Conservation (phyloP, 2,797 vertebrate species). For the Pseudomugil gertrudae region DNA sequence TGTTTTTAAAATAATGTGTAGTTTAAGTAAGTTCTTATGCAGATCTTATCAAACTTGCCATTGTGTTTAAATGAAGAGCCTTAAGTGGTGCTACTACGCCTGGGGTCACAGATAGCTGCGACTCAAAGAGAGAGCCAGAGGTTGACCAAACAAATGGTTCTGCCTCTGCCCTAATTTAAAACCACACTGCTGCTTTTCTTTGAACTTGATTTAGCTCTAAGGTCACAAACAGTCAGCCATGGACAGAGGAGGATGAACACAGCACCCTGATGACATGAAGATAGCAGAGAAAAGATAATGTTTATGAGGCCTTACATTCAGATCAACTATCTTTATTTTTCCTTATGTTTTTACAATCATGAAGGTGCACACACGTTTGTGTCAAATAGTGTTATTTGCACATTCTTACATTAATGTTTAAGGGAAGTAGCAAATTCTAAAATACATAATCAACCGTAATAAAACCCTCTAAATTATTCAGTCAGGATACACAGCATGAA, state of each 20-base stretch:
- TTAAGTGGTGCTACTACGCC: constrained; percentile 60
- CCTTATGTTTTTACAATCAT: neutral
- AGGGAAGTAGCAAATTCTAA: neutral
- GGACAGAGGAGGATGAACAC: constrained; percentile 79
- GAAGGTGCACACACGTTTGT: neutral
- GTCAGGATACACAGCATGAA: neutral
- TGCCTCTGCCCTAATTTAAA: constrained; percentile 84
- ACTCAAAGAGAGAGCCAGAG: constrained; percentile 79
- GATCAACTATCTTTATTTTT: constrained; percentile 12
- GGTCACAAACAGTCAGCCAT: constrained; percentile 81
- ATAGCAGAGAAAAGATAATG: constrained; percentile 78
- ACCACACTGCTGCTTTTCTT: constrained; percentile 84
- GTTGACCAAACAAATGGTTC: constrained; percentile 79
- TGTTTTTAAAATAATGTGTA: neutral
- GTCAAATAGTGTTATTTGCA: no score
- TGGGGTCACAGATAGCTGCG: constrained; percentile 68
- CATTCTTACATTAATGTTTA: neutral
- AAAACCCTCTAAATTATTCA: neutral
- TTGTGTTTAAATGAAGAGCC: constrained; percentile 37
- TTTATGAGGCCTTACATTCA: constrained; percentile 70
- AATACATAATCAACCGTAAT: neutral
- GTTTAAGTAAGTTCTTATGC: constrained; percentile 6
- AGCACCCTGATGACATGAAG: constrained; percentile 76
- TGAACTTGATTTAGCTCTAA: constrained; percentile 91
- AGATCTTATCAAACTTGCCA: constrained; percentile 46